Base-by-base conservation (phyloP, 2,797 vertebrate genomes). In the Lacerta bilineata region DNA sequence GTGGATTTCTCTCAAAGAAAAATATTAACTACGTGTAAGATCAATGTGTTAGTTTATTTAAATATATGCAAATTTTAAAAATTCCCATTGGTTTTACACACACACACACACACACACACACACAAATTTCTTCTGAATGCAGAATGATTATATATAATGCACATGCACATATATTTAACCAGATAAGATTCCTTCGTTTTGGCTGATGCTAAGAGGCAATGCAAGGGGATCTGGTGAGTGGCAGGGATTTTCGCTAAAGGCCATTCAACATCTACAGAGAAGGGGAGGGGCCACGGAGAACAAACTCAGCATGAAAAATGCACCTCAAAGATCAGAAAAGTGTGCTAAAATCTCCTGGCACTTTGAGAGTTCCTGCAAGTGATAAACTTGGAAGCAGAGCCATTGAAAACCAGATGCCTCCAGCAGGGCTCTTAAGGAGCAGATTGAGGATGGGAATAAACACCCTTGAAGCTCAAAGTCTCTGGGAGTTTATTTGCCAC, bases 311-410 rank as follows among this genome's bases (percentile, higher is more conserved):
- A 23, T 8, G 74, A 85, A 77, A 74, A 71, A 66, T 36, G 3
- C 69, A 72, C 46, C 68, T 78, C 10, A 36, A 87, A 89, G 43
- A 23, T 86, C 71, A 7, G 0, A 17, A 83, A 74, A 83, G 25
- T 76, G 17, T 93, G 74, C 81, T 86, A 64, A 89, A 76, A 85
- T 76, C 59, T 94, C 33, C 36, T 89, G 80, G 82, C 81, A 88
- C 18, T 55, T 69, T 0, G 1, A 81, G 72, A 68, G 41, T 68
- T 71, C 8, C 20, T 29, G 68, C 41, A 90, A 46, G 36, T 80
- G 83, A 80, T 76, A 90, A 89, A 91, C 2, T 20, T 82, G 71
- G 66, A 85, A 25, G 8, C 59, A 88, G 10, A 86, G 71, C 66
- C 85, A 1, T n/a, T 80, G 77, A 84, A 80, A 87, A 64, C 11